Percentiles rank a stretch among this genome's conserved stretches.
These are phyloP conservation scores for Phenganax marumi DNA, from an alignment of 92 coral and sea anemone species.

Conservation along the genomic window DNA sequence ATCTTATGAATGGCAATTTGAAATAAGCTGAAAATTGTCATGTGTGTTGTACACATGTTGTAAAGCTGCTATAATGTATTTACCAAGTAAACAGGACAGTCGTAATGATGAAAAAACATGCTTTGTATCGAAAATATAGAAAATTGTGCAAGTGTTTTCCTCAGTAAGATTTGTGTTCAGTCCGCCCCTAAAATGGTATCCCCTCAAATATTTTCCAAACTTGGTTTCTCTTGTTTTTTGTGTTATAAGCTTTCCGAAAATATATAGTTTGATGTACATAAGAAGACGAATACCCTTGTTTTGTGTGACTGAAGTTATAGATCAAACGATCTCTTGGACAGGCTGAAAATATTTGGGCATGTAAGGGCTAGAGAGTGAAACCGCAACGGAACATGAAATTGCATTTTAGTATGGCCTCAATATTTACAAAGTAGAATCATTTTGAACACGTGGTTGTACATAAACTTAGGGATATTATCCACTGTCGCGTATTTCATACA, in stretches of 20 bases:
- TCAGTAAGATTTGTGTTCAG: no score
- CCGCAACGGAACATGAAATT: no score
- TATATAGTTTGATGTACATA: conserved; percentile 12
- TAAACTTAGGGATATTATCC: no score
- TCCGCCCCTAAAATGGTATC: background rate
- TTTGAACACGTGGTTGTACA: no score
- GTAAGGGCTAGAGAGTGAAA: no score
- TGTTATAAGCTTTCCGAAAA: conserved; percentile 1
- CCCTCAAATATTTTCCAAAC: background rate
- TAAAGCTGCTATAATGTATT: background rate
- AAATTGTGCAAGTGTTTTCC: background rate
- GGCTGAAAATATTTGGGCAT: no score
- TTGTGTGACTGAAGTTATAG: background rate
- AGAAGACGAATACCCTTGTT: background rate
- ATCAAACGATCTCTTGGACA: no score
- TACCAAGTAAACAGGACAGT: background rate
- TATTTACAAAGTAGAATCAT: no score
- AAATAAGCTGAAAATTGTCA: no score
- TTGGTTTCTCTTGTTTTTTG: background rate
- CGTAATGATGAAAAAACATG: background rate
- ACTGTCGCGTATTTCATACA: no score
- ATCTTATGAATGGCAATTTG: no score
- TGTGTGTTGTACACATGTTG: background rate
- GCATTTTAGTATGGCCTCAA: no score
- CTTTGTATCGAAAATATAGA: background rate